These are phyloP conservation scores for Oncorhynchus mykiss DNA, from an alignment of 2,113 vertebrate genomes.

Conservation along the genomic window DNA sequence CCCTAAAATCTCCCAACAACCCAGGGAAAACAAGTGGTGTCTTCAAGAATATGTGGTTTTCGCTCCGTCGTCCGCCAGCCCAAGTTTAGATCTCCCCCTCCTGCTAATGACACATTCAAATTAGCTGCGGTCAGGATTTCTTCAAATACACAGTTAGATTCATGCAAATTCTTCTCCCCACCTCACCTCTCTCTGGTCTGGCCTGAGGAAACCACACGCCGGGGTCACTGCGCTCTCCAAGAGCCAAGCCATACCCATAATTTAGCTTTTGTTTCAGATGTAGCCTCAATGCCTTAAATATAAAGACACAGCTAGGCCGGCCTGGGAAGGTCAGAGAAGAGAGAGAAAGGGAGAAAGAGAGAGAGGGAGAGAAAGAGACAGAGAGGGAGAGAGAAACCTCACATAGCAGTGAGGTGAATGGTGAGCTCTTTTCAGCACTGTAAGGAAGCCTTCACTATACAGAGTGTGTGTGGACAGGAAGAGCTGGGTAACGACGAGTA, in stretches of 20 bases:
- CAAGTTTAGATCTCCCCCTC: slow-evolving; percentile 20
- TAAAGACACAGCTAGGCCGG: slow-evolving; percentile 59
- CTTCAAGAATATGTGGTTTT: slow-evolving; percentile 52
- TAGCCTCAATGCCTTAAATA: slow-evolving; percentile 77
- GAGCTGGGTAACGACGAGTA: slow-evolving; percentile 49
- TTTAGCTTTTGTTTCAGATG: slow-evolving; percentile 82
- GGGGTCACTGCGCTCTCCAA: slow-evolving; percentile 72
- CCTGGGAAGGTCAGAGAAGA: slow-evolving; percentile 68
- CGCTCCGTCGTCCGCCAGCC: slow-evolving; percentile 43
- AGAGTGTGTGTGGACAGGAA: slow-evolving; percentile 61
- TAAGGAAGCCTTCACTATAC: slow-evolving; percentile 66
- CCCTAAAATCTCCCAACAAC: slow-evolving; percentile 40
- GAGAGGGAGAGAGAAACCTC: background rate
- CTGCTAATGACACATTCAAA: slow-evolving; percentile 73
- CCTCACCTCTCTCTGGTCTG: slow-evolving; percentile 74
- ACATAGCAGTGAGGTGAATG: slow-evolving; percentile 40
- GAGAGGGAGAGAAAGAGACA: background rate
- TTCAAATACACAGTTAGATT: slow-evolving; percentile 73
- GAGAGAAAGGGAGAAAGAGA: slow-evolving; percentile 14
- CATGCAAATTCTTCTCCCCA: slow-evolving; percentile 74
- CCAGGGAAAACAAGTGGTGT: slow-evolving; percentile 48
- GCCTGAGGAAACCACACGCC: slow-evolving; percentile 71
- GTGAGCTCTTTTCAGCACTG: slow-evolving; percentile 54
- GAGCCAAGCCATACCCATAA: slow-evolving; percentile 80
- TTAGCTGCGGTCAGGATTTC: slow-evolving; percentile 73